Evolutionary conservation across 2,797 vertebrate genomes (phyloP), one percentile per base, ranked within the genome.

Genomic region (Scleropages formosus): DNA sequence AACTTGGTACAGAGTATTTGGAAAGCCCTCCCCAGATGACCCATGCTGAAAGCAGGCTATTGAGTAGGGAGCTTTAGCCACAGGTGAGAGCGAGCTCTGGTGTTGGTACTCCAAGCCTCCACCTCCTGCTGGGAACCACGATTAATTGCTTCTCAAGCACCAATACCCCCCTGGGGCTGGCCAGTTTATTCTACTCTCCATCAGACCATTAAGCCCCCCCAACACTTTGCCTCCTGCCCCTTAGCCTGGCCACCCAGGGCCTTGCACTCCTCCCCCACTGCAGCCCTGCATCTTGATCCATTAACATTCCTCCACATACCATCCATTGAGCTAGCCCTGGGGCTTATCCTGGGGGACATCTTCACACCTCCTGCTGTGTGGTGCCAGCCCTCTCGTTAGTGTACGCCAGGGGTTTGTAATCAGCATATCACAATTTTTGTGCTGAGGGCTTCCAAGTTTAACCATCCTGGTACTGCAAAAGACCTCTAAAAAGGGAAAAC

Each of bases 251-350:
- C 67, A 72, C 61, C 47, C 27, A 31, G 58, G 71, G 74, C 77
- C 62, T 44, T 64, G 61, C 27, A 59, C 26, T 15, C 16, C 26
- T 77, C 84, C 83, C 83, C 87, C 83, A 71, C 59, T 76, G 49
- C 65, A 67, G 22, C 65, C 78, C 84, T 83, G 85, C 70, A 82
- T 82, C 80, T 85, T 80, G 78, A 73, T 58, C 71, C 82, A 81
- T 83, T 84, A 83, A 85, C 82, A 81, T 78, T 80, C 80, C 74
- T 79, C 77, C 71, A 82, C 82, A 82, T 84, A 80, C 81, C 75
- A 74, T 70, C 46, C 61, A 60, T 80, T 78, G 70, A 78, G 65
- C 27, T 10, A 66, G 65, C 53, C 51, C 26, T 31, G 69, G 1
- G 18, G 65, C 10, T 39, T 27, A 46, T 78, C 59, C 65, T 9